Conservation (phyloP, 2,888 invertebrate species). For the Xestoiulus laeticollis region DNA sequence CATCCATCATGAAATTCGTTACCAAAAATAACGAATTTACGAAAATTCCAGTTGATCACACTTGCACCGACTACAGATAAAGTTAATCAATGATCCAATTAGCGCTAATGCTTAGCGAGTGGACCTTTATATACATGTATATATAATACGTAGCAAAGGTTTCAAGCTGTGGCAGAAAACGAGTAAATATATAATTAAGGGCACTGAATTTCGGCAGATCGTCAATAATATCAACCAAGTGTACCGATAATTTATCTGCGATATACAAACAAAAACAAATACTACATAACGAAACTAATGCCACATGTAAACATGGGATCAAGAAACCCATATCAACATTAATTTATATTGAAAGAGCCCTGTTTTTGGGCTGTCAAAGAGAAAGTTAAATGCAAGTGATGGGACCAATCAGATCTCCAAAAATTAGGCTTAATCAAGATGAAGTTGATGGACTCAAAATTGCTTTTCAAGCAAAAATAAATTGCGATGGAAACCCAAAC, state of each 20-base stretch:
- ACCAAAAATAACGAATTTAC: background rate
- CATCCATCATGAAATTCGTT: background rate
- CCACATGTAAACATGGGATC: background rate
- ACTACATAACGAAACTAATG: too few relatives aligned
- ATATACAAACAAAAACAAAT: background rate
- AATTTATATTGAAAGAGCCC: background rate
- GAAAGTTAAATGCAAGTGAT: background rate
- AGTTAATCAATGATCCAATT: constrained; percentile 19
- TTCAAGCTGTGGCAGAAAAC: background rate
- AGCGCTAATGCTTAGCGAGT: background rate
- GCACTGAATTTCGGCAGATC: background rate
- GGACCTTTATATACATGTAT: background rate
- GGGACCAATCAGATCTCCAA: background rate
- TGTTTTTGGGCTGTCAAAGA: background rate
- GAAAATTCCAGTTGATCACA: background rate
- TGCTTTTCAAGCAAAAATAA: background rate
- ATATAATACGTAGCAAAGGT: background rate
- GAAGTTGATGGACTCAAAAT: background rate
- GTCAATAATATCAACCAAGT: background rate
- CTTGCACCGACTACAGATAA: background rate
- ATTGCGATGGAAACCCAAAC: background rate
- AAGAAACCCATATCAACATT: background rate
- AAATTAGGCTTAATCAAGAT: background rate
- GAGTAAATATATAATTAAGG: background rate
- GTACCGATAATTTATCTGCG: background rate